Percentiles rank a stretch among this genome's conserved stretches.
Conservation (phyloP, 2,113 vertebrate species). For the Petaurus breviceps region DNA sequence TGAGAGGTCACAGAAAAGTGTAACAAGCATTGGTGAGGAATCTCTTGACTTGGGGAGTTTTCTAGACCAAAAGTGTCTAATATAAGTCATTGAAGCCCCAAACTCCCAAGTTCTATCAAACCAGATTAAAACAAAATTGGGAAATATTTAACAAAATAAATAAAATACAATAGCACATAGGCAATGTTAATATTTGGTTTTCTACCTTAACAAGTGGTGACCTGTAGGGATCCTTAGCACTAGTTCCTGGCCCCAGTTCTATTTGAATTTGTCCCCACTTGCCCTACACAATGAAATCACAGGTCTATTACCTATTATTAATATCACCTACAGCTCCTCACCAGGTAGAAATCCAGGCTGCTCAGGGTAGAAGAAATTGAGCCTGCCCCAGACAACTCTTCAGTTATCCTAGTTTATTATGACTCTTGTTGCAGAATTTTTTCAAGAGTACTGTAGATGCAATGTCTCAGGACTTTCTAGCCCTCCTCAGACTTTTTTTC, state of each 20-base stretch:
- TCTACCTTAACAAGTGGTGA: neutral
- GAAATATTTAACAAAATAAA: neutral
- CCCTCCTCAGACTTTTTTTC: neutral
- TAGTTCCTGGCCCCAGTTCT: neutral
- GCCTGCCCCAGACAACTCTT: neutral
- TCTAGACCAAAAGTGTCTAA: neutral
- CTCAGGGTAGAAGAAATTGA: neutral
- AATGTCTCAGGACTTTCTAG: neutral
- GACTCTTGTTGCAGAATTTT: neutral
- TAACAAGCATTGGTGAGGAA: neutral
- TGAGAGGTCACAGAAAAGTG: neutral
- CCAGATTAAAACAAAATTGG: neutral
- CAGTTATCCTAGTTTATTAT: neutral
- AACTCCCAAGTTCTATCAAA: neutral
- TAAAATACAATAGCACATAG: neutral
- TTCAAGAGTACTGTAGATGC: neutral
- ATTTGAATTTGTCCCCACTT: neutral
- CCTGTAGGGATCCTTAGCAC: neutral
- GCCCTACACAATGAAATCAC: neutral
- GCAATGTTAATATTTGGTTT: neutral
- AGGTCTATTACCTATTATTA: neutral
- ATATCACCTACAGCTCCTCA: neutral
- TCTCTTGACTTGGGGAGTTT: neutral
- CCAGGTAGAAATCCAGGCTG: neutral
- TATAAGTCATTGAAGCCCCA: neutral